Conservation (phyloP, 1,140 invertebrate species). For the Lordiphosa mommai region DNA sequence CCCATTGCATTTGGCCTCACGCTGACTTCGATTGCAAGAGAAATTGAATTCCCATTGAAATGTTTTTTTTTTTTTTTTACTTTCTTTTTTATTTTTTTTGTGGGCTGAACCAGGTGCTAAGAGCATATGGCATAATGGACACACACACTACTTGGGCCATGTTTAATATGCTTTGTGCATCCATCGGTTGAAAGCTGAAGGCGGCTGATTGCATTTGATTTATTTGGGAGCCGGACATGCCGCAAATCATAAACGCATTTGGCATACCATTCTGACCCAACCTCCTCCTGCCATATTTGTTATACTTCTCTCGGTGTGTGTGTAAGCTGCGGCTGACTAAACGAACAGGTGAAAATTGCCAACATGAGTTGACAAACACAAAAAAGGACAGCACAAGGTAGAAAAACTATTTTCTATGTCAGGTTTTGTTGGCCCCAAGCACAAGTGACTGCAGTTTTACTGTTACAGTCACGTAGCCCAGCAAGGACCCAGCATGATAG, state of each 20-base stretch:
- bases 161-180: slow-evolving; percentile 39
- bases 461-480: slow-evolving; percentile 57
- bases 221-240: slow-evolving; percentile 63
- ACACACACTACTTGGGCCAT: slow-evolving; percentile 23
- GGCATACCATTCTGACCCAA: slow-evolving; percentile 13
- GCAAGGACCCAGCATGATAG: slow-evolving; percentile 39
- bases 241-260: slow-evolving; percentile 74
- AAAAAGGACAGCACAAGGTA: slow-evolving; percentile 29
- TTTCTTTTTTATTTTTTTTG: neutral
- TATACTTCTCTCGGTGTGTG: slow-evolving; percentile 40
- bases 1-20: slow-evolving; percentile 5
- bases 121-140: slow-evolving; percentile 40
- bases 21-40: slow-evolving; percentile 44
- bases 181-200: slow-evolving; percentile 12
- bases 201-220: slow-evolving; percentile 72
- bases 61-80: neutral
- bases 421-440: slow-evolving; percentile 35
- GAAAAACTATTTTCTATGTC: slow-evolving; percentile 73
- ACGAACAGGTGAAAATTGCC: slow-evolving; percentile 69
- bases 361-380: slow-evolving; percentile 70
- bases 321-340: slow-evolving; percentile 57
- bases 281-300: slow-evolving; percentile 41
- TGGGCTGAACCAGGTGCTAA: slow-evolving; percentile 33
- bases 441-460: slow-evolving; percentile 43
- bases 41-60: slow-evolving; percentile 67